These are phyloP conservation scores for Heliopora coerulea DNA, from an alignment of 92 coral and sea anemone genomes.

Conservation along the genomic window DNA sequence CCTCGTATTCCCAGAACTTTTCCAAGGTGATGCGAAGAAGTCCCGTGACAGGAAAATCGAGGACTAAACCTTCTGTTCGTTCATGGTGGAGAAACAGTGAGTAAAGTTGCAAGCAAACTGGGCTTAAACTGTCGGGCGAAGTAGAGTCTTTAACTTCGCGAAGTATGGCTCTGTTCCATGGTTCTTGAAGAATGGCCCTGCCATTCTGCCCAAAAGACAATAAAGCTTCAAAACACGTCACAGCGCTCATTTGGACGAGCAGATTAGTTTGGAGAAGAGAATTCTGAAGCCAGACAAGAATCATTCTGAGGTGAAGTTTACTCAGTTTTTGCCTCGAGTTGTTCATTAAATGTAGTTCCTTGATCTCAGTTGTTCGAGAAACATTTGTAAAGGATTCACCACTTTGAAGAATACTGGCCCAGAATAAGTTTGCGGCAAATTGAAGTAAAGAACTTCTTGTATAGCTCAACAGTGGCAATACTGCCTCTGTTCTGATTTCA, in stretches of 20 bases:
- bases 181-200: constrained; percentile 42
- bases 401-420: constrained; percentile 14
- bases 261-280: constrained; percentile 66
- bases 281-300: constrained; percentile 78
- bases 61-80: background rate
- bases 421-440: constrained; percentile 34
- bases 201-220: constrained; percentile 46
- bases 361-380: background rate
- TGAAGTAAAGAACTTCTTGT: constrained; percentile 8
- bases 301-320: constrained; percentile 37
- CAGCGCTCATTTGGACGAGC: constrained; percentile 60
- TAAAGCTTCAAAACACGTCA: constrained; percentile 69
- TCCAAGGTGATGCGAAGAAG: constrained; percentile 41
- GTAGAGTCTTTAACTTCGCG: constrained; percentile 23
- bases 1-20: constrained; percentile 4
- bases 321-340: constrained; percentile 14
- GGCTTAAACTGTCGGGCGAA: constrained; percentile 25
- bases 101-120: constrained; percentile 54
- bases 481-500: background rate
- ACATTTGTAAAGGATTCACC: constrained; percentile 4
- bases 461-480: constrained; percentile 5
- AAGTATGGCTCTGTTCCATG: constrained; percentile 69
- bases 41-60: constrained; percentile 14
- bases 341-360: background rate
- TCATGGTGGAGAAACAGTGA: constrained; percentile 49